phyloP scores from a whole-genome alignment of 2,888 invertebrate genomes.

The Byasa hedistus region DNA sequence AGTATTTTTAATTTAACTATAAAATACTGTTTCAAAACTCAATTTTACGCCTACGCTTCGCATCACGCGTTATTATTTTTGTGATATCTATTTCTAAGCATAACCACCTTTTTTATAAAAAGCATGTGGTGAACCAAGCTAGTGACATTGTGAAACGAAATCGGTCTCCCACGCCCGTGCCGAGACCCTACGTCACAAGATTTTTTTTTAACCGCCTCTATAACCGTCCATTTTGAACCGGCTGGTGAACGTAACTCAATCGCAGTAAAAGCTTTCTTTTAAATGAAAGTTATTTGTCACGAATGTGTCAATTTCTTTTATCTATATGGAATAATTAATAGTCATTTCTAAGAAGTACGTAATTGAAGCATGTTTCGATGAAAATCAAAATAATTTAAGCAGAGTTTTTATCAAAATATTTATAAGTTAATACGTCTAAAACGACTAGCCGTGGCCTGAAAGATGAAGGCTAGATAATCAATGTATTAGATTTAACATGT shows the following conservation, averaged over 20 bases:
- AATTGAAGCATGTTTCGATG: no score
- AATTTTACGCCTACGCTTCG: not conserved
- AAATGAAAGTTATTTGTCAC: constrained; percentile 2
- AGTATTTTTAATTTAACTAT: not conserved
- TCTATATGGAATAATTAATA: not conserved
- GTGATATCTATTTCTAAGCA: constrained; percentile 8
- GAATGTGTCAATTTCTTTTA: not conserved
- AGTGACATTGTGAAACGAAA: constrained; percentile 46
- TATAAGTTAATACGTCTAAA: not conserved
- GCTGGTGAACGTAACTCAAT: constrained; percentile 35
- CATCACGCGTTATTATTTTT: not conserved
- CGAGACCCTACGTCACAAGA: constrained; percentile 41
- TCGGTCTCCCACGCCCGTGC: constrained; percentile 43
- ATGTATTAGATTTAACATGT: constrained; percentile 4
- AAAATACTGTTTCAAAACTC: not conserved
- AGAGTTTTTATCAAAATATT: not conserved
- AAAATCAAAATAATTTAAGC: not conserved
- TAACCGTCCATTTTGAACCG: constrained; percentile 44
- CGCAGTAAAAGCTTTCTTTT: not conserved
- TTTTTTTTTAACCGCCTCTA: constrained; percentile 34
- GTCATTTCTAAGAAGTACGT: no score
- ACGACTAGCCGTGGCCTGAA: constrained; percentile 1
- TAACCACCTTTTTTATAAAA: constrained; percentile 7
- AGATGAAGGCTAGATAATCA: constrained; percentile 19
- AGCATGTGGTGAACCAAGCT: constrained; percentile 11